Evolutionary conservation across 37 sponge, comb jelly and placozoan species (phyloP).

Genomic region (Cliona cf. orientalis): DNA sequence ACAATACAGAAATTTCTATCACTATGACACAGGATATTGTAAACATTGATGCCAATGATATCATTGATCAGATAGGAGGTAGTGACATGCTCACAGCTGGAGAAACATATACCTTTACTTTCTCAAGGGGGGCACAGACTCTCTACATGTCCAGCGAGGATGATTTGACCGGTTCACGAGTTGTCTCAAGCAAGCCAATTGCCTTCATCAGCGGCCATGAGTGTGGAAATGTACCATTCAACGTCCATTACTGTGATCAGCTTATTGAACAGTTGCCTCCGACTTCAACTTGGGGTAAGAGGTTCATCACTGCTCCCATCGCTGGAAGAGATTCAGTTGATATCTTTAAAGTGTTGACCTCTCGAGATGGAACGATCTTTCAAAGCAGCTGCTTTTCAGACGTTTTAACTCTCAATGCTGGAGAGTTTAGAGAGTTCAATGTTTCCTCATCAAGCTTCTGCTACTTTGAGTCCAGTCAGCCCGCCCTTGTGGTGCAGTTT

Average conservation of each 20-base stretch:
- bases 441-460: constrained; percentile 12
- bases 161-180: constrained; percentile 44
- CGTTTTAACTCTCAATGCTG: background rate
- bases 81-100: background rate
- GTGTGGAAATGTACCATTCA: constrained; percentile 42
- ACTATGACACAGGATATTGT: constrained; percentile 52
- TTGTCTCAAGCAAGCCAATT: constrained; percentile 50
- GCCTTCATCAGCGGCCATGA: constrained; percentile 49
- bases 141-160: constrained; percentile 29
- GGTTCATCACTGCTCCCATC: constrained; percentile 28
- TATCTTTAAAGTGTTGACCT: constrained; percentile 26
- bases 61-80: background rate
- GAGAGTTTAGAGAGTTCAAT: constrained; percentile 1
- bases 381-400: constrained; percentile 1
- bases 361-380: constrained; percentile 27
- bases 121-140: constrained; percentile 18
- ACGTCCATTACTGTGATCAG: constrained; percentile 42
- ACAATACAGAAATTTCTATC: constrained; percentile 5
- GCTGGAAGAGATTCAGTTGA: constrained; percentile 8
- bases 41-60: background rate
- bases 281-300: constrained; percentile 55
- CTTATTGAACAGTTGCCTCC: constrained; percentile 55
- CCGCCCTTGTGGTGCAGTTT: constrained; percentile 50
- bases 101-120: background rate
- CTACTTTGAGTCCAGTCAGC: constrained; percentile 18